Evolutionary conservation across 2,888 invertebrate species (phyloP), one percentile per base, ranked within the genome.

Genomic region (Megaustenia siamemsis): DNA sequence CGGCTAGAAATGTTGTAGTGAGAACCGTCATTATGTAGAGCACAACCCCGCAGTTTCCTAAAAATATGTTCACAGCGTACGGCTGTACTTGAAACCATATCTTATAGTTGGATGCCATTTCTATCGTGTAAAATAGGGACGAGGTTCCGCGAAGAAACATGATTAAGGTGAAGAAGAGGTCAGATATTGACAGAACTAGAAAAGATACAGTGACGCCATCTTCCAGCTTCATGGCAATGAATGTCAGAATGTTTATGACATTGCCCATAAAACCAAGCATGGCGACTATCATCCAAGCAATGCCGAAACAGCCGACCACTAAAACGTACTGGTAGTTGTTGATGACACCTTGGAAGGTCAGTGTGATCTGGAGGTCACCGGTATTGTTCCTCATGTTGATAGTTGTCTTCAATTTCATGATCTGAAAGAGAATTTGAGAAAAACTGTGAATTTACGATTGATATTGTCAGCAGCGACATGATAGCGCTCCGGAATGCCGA

Each of bases 1-100:
- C 73, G 21, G 82, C 82, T 43, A 82, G 63, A 43, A 73, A 82
- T 8, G 73, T 82, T 73, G 82, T 73, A 1, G 60, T 82, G 2
- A 82, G 75, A 6, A 73, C 73, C 1, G 82, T 82, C 56, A 60
- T 73, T 2, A 75, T 38, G 18, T 73, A 43, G 10, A 76, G 35
- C 10, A 83, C 32, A n/a, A 45, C 68, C 15, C 75, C 38, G 8
- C 32, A 43, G 68, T 83, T 63, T 4, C 15, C 32, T 35, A 75
- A 63, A 45, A 40, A 82, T 0, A 82, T 75, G 21, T 60, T 56
- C 5, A 82, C 15, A 4, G 60, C 63, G 28, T 60, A 73, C 1
- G 82, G 82, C 2, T 75, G 75, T 28, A 82, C 45, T 1, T 12
- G 24, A 32, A 82, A 82, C 80, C 80, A 80, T 1, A 56, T 18